Conservation (phyloP, 2,113 vertebrate species). For the Dasyprocta punctata region DNA sequence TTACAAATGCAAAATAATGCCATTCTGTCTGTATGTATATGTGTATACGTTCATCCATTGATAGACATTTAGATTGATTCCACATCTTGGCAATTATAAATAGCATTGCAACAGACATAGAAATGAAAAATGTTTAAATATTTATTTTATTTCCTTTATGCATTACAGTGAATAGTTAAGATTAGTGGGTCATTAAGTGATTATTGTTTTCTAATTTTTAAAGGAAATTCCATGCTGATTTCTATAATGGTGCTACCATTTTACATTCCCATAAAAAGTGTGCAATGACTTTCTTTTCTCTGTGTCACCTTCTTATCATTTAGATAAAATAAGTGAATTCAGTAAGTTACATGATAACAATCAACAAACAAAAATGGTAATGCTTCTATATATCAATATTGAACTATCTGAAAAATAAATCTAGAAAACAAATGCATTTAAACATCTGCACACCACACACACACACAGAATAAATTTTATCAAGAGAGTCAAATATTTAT, state of each 20-base stretch:
- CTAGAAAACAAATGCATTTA: not conserved
- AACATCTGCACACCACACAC: not conserved
- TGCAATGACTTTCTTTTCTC: not conserved
- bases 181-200: not conserved
- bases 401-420: not conserved
- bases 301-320: too few relatives aligned
- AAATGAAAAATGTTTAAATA: not conserved
- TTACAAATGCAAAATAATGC: not conserved
- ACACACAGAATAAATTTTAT: not conserved
- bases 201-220: not conserved
- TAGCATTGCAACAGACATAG: not conserved
- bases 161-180: not conserved
- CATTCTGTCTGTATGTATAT: not conserved
- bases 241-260: not conserved
- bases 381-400: not conserved
- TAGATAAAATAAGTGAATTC: not conserved
- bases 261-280: not conserved
- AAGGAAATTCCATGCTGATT: not conserved
- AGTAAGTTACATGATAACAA: not conserved
- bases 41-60: not conserved
- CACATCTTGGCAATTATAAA: not conserved
- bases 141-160: not conserved
- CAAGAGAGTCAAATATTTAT: not conserved
- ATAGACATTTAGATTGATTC: not conserved
- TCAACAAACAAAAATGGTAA: not conserved